These are phyloP conservation scores for Polydrusus pterygomalis DNA, from an alignment of 2,888 invertebrate genomes.

Conservation along the genomic window DNA sequence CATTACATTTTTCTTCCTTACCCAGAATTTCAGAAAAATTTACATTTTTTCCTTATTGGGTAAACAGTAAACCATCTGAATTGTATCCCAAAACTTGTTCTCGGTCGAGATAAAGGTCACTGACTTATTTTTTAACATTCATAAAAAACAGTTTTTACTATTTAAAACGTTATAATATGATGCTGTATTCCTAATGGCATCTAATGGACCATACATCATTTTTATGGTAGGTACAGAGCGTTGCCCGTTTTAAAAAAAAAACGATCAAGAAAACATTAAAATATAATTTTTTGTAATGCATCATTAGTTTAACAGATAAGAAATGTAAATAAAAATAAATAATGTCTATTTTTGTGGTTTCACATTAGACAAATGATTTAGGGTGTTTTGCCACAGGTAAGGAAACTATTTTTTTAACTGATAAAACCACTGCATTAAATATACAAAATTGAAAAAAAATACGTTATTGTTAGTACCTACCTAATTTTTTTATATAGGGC, in stretches of 20 bases:
- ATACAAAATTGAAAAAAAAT: too few species aligned
- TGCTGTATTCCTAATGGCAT: constrained; percentile 5
- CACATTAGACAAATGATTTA: too few species aligned
- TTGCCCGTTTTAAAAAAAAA: neutral
- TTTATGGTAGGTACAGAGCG: neutral
- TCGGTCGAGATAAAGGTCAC: neutral
- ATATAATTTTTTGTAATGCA: too few species aligned
- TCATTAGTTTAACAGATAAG: too few species aligned
- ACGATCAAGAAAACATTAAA: neutral
- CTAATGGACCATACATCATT: constrained; percentile 2
- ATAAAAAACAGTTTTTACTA: constrained; percentile 5
- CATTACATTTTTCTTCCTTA: neutral
- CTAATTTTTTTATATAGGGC: too few species aligned
- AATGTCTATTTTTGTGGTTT: too few species aligned
- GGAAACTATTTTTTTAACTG: too few species aligned
- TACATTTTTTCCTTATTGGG: constrained; percentile 9
- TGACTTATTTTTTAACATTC: constrained; percentile 11
- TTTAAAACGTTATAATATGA: neutral
- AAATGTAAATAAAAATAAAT: too few species aligned
- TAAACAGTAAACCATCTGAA: neutral
- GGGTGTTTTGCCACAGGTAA: too few species aligned
- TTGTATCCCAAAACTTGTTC: constrained; percentile 4
- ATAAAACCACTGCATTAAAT: too few species aligned
- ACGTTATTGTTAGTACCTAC: too few species aligned
- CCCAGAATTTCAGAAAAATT: constrained; percentile 8